Evolutionary conservation across 2,113 vertebrate genomes (phyloP).

Genomic region (Lontra canadensis): DNA sequence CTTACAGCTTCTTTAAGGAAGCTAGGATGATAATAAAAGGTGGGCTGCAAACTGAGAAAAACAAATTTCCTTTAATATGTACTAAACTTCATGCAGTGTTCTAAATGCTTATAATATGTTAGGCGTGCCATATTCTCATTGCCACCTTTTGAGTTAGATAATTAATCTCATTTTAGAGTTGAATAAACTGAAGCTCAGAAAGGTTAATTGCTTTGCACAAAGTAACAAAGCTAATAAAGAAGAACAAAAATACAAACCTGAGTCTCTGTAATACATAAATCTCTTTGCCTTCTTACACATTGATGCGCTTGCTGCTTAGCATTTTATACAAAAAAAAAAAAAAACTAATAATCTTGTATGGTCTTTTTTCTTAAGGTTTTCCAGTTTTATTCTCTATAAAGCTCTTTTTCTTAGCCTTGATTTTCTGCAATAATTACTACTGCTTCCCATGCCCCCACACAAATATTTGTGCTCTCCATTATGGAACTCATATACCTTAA

Average conservation of each 20-base stretch:
- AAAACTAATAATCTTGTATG: neutral
- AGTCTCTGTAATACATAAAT: conserved; percentile 2
- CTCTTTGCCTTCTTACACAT: neutral
- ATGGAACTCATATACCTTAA: neutral
- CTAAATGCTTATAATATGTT: neutral
- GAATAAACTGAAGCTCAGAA: conserved; percentile 62
- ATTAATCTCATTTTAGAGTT: conserved; percentile 66
- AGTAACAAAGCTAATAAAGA: conserved; percentile 57
- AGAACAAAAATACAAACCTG: conserved; percentile 26
- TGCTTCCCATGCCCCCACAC: neutral
- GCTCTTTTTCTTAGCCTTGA: neutral
- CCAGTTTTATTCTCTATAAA: neutral
- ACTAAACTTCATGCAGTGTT: neutral
- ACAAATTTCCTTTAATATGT: neutral
- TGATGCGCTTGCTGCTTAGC: neutral
- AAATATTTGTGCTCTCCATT: neutral
- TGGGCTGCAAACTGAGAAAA: neutral
- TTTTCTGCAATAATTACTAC: conserved; percentile 48
- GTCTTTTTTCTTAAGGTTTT: neutral
- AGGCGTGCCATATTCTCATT: conserved; percentile 18
- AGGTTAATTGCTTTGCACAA: conserved; percentile 64
- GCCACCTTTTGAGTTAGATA: conserved; percentile 44
- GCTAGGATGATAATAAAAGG: neutral
- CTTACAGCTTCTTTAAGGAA: neutral
- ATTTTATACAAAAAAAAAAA: neutral